Evolutionary conservation across 2,888 invertebrate genomes (phyloP), one percentile per base, ranked within the genome.

Genomic region (Epistrophe eligans): DNA sequence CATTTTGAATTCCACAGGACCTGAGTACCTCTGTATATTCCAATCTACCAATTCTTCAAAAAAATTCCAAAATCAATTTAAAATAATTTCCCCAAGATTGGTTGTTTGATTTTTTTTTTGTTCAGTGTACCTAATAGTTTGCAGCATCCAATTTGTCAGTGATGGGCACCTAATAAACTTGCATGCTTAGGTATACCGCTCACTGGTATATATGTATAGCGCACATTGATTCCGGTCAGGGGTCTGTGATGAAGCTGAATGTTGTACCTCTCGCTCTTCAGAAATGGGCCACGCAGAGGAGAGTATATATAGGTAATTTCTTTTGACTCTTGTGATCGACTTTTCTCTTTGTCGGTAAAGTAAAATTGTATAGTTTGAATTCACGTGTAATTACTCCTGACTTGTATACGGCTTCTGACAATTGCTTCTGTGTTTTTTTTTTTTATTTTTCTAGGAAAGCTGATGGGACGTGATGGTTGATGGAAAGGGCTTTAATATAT

Each of bases 271-370:
- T 62, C 13, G 71, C 24, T 45, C 45, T 64, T 64, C 64, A 32
- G 71, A 82, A 67, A 72, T 72, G 60, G 82, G 67, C 62, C 74
- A 40, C 72, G n/a, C 58, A 38, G 32, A 70, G 57, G 57, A 64
- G 84, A 35, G 48, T 8, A n/a, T 55, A 28, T 32, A n/a, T 32
- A 24, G 62, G 43, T 43, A 74, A 76, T 79, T 79, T 79, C 58
- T 48, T 45, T 60, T 32, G 19, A 8, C 45, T 76, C 62, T 58
- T 15, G 57, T 76, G 84, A 84, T 84, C 79, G 79, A 76, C 64
- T 76, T 76, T 84, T 76, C 76, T 66, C 79, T 84, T 84, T 84
- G 84, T 84, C 84, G 84, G 84, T 72, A 50, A 43, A 17, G 45
- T 13, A 50, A 84, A 84, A 79, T 76, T 79, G 84, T 24, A 62